A percentile compares a stretch with the other conserved stretches of the same genome.
phyloP scores from a whole-genome alignment of 2,113 vertebrate species.

The Cnemophilus loriae region DNA sequence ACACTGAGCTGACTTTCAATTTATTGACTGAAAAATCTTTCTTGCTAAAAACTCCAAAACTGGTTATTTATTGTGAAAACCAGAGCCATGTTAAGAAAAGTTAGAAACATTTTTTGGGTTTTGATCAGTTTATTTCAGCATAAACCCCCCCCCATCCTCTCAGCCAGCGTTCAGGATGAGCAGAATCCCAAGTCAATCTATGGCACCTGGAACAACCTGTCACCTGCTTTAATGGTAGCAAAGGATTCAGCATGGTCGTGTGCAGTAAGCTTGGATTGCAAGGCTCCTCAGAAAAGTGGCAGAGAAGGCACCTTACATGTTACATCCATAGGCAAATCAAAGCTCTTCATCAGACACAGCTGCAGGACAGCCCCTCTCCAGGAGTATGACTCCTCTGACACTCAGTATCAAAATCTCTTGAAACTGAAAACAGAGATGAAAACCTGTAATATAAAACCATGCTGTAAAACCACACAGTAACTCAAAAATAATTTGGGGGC shows the following conservation, averaged over 20 bases:
- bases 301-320: not conserved
- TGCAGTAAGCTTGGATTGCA: not conserved
- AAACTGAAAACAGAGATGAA: not conserved
- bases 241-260: not conserved
- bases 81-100: not conserved
- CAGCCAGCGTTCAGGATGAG: not conserved
- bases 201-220: not conserved
- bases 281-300: not conserved
- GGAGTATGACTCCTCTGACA: not conserved
- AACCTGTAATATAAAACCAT: not conserved
- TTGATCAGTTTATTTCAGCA: not conserved
- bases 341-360: not conserved
- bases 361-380: not conserved
- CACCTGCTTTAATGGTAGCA: not conserved
- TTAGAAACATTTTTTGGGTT: not conserved
- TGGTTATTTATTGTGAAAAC: not conserved
- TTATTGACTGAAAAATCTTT: not conserved
- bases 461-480: not conserved
- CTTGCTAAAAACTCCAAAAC: not conserved
- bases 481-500: not conserved
- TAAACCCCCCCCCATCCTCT: not conserved
- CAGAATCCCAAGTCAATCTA: not conserved
- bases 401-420: not conserved
- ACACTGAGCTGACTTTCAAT: not conserved
- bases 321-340: not conserved